Base-by-base conservation (phyloP, 2,888 invertebrate genomes). In the Drosophila hawaiiensis region DNA sequence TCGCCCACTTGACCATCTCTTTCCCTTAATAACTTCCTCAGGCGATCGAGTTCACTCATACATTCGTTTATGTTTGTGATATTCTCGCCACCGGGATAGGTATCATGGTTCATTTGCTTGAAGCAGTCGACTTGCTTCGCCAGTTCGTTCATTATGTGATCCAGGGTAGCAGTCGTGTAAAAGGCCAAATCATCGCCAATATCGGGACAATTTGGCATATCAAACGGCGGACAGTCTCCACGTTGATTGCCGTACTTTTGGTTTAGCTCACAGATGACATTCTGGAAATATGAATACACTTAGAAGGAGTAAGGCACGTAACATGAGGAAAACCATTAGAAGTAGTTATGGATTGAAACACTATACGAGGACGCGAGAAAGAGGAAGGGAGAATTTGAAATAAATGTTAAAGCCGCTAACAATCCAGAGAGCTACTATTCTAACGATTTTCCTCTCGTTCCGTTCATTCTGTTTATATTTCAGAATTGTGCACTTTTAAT, bases 121-220 rank as follows among this genome's bases (percentile, higher is more conserved):
- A 83, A 86, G 12, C 76, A 83, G 19, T 88, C 77, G 0, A 49
- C 77, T 55, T 91, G 90, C 4, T 81, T 84, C 43, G 74, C 78
- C 52, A 92, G 55, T 61, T 93, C 93, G 35, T 89, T 84, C 55
- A 84, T 84, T n/a, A 93, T 92, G 43, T 92, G 90, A 4, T 86
- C 74, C 9, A 93, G 71, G 0, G 92, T 92, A 28, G 83, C 87
- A 43, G 83, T 86, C 2, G 93, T 90, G 39, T 91, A 89, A 52
- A 86, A 84, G 0, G 91, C 84, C 37, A 93, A 78, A 43, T 93
- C 92, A 47, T 92, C 90, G 9, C 90, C 87, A 62, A 85, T 62
- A 55, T 89, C 82, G 28, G 80, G 73, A 37, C 82, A 81, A 14
- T 81, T 71, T 9, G 79, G 73, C 9, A 83, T 81, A 37, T 91